phyloP scores from a whole-genome alignment of 2,888 invertebrate genomes.

The Lissocephala sabroskyi region DNA sequence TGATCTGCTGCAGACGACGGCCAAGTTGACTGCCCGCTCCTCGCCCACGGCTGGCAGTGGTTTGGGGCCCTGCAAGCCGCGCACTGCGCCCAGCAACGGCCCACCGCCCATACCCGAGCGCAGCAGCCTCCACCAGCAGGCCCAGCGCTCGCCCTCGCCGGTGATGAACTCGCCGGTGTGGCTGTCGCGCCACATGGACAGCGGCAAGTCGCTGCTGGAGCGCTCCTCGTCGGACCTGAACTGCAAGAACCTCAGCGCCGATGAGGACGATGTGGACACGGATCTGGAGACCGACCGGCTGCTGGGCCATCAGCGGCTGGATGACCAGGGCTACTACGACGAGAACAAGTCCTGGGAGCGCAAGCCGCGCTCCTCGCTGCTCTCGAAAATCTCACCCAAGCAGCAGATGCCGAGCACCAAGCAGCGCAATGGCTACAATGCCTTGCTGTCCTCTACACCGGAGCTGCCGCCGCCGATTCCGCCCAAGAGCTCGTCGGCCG shows the following conservation, averaged over 20 bases:
- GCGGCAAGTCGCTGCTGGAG: conserved; percentile 58
- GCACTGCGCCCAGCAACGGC: conserved; percentile 36
- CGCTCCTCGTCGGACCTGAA: conserved; percentile 73
- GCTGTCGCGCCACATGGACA: conserved; percentile 77
- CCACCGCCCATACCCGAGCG: conserved; percentile 70
- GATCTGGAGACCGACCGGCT: conserved; percentile 98
- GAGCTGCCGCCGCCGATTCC: conserved; percentile 70
- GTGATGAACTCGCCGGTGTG: conserved; percentile 77
- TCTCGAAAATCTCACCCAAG: conserved; percentile 72
- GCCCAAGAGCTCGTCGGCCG: conserved; percentile 51
- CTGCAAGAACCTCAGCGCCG: conserved; percentile 79
- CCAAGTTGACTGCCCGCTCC: conserved; percentile 34
- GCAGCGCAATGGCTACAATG: conserved; percentile 71
- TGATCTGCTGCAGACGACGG: conserved; percentile 42
- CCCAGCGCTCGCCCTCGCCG: conserved; percentile 69
- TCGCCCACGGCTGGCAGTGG: conserved; percentile 33
- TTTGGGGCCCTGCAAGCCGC: conserved; percentile 18
- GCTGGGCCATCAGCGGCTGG: conserved; percentile 94
- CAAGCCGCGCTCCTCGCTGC: conserved; percentile 66
- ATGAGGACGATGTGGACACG: conserved; percentile 91
- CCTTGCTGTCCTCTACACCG: conserved; percentile 70
- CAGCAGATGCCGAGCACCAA: conserved; percentile 67
- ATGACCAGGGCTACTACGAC: conserved; percentile 93
- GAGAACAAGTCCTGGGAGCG: conserved; percentile 77
- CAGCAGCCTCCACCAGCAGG: conserved; percentile 37